Base-by-base conservation (phyloP, 2,797 vertebrate genomes). In the Takifugu ocellatus region DNA sequence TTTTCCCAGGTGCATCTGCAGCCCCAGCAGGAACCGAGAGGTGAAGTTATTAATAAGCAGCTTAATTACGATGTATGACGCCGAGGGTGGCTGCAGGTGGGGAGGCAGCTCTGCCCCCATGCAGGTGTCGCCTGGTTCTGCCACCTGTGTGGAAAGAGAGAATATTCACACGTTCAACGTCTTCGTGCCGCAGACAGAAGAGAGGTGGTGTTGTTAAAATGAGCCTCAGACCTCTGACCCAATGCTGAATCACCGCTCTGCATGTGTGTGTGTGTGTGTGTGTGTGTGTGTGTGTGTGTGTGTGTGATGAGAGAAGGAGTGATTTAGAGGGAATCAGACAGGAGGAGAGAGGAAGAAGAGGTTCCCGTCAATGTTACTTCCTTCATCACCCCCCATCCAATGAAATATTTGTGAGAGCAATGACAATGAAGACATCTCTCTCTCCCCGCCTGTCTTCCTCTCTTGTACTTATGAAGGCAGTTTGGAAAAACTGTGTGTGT, bases 291-390 rank as follows among this genome's bases (percentile, higher is more conserved):
- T 4, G 54, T 51, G 61, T 59, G 25, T 84, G 84, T 67, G 48
- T 84, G 29, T 3, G 29, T 3, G 26, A 27, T 3, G 26, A 27
- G 26, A 27, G 26, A 27, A 6, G 6, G 26, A 31, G 29, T 49
- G 81, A 84, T 63, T 69, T 66, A 82, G 67, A 78, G 62, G 72
- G 65, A 55, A 80, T 58, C 73, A 79, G 75, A 79, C 71, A 86
- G 71, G 65, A 81, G 79, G 51, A 76, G 77, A 83, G 69, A 78
- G 64, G 70, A 82, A 72, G 69, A 76, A 81, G 74, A 84, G 77
- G 80, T 81, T 74, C 60, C 75, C 85, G 82, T 87, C 83, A 80
- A 83, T 84, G 82, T 77, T 74, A 77, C 80, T 85, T 77, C 76
- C 77, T 79, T 51, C 75, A 54, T 58, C 47, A 17, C 39, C 26